Evolutionary conservation across 2,888 invertebrate species (phyloP).

Genomic region (Nephrotoma appendiculata): DNA sequence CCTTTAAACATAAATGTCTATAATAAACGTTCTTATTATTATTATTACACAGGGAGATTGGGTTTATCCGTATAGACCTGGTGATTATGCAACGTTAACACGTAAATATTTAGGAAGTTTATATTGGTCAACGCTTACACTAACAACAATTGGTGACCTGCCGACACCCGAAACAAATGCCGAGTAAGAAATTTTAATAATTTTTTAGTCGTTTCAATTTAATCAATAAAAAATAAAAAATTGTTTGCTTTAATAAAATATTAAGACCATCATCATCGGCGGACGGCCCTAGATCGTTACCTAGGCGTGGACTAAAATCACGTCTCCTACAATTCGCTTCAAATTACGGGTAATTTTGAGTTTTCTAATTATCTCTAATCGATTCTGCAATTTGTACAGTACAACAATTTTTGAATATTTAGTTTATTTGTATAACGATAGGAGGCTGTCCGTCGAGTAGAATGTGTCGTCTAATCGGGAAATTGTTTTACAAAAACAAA

Average conservation of each 20-base stretch:
- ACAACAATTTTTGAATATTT: neutral
- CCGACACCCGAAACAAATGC: slow-evolving; percentile 92
- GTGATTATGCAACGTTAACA: slow-evolving; percentile 78
- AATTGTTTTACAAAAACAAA: neutral
- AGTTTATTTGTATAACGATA: neutral
- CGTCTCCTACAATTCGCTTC: slow-evolving; percentile 81
- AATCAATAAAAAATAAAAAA: neutral
- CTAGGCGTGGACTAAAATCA: slow-evolving; percentile 79
- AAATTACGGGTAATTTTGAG: slow-evolving; percentile 57
- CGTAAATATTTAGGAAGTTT: slow-evolving; percentile 88
- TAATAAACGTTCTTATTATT: slow-evolving; percentile 1
- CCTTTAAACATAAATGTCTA: neutral
- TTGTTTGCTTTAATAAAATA: slow-evolving; percentile 6
- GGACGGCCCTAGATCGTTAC: slow-evolving; percentile 78
- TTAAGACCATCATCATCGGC: slow-evolving; percentile 40
- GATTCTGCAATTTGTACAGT: neutral
- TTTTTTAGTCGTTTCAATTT: neutral
- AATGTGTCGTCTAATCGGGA: neutral
- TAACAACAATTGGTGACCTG: slow-evolving; percentile 91
- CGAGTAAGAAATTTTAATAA: slow-evolving; percentile 58
- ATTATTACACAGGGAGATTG: slow-evolving; percentile 54
- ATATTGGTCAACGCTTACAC: slow-evolving; percentile 91
- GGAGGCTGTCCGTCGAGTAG: slow-evolving; percentile 11
- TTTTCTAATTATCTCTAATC: neutral
- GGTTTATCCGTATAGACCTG: slow-evolving; percentile 77